phyloP scores from a whole-genome alignment of 1,140 invertebrate species.

The Drosophila ananassae region DNA sequence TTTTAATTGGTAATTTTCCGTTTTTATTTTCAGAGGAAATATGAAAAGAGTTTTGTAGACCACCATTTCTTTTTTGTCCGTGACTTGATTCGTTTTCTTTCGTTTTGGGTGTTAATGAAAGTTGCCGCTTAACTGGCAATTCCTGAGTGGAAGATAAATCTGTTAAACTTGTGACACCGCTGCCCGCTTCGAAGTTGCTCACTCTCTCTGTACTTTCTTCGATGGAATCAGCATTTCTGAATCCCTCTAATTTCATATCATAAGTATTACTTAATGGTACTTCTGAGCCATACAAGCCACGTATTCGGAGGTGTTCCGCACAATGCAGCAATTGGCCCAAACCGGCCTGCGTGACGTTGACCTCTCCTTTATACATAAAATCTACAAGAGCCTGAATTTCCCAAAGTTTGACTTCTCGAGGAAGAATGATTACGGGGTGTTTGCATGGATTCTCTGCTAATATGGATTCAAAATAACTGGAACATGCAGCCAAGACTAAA shows the following conservation, averaged over 20 bases:
- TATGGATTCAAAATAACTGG: constrained; percentile 91
- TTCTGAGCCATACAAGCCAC: constrained; percentile 86
- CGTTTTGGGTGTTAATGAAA: constrained; percentile 19
- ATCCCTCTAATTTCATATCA: constrained; percentile 39
- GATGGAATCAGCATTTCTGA: constrained; percentile 5
- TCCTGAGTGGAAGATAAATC: constrained; percentile 63
- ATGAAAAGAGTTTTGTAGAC: too few species aligned
- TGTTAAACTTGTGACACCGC: constrained; percentile 71
- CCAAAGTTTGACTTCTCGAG: constrained; percentile 87
- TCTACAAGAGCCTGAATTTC: constrained; percentile 93
- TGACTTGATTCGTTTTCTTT: too few species aligned
- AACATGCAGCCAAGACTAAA: constrained; percentile 92
- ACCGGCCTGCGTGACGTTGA: constrained; percentile 93
- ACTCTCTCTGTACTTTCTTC: constrained; percentile 27
- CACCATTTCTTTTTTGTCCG: too few species aligned
- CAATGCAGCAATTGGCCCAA: constrained; percentile 91
- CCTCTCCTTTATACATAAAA: constrained; percentile 95
- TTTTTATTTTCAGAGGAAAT: too few species aligned
- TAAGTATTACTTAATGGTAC: constrained; percentile 83
- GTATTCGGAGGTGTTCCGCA: constrained; percentile 92
- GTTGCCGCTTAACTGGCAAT: constrained; percentile 43
- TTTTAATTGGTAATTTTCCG: too few species aligned
- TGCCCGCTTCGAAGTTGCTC: constrained; percentile 55
- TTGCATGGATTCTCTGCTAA: constrained; percentile 93
- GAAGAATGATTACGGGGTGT: constrained; percentile 93